Conservation (phyloP, 2,113 vertebrate species). For the Bufo bufo region DNA sequence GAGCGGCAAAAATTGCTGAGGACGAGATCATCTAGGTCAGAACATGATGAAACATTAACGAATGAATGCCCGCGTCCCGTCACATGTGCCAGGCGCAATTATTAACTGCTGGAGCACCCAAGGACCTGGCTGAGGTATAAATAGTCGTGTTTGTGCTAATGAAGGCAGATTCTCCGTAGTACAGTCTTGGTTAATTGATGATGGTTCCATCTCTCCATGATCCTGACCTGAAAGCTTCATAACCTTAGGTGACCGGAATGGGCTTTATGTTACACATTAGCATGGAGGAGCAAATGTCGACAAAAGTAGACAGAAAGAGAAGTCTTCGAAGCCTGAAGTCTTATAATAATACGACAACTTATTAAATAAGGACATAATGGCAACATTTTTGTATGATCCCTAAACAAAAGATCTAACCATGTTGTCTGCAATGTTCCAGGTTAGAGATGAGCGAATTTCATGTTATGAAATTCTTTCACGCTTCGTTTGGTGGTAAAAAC, state of each 20-base stretch:
- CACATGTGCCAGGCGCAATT: neutral
- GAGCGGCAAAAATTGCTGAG: constrained; percentile 18
- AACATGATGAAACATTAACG: constrained; percentile 35
- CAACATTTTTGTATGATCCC: no score
- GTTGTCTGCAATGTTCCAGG: no score
- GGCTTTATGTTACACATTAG: neutral
- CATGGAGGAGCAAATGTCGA: neutral
- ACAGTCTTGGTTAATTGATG: constrained; percentile 6
- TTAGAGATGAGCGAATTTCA: no score
- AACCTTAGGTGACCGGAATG: neutral
- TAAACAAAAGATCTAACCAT: no score
- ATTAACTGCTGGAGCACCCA: neutral
- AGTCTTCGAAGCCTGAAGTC: neutral
- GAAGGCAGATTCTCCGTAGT: neutral
- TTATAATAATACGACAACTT: neutral
- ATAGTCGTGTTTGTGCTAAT: constrained; percentile 4
- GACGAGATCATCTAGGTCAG: constrained; percentile 14
- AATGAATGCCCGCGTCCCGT: neutral
- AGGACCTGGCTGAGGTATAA: constrained; percentile 15
- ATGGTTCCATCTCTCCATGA: neutral
- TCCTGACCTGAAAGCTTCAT: neutral
- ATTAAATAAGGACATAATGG: no score
- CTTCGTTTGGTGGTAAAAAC: no score
- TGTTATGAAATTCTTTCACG: no score
- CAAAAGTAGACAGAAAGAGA: neutral